Evolutionary conservation across 2,888 invertebrate species (phyloP), one percentile per base, ranked within the genome.

Genomic region (Stictocephala bisonia): DNA sequence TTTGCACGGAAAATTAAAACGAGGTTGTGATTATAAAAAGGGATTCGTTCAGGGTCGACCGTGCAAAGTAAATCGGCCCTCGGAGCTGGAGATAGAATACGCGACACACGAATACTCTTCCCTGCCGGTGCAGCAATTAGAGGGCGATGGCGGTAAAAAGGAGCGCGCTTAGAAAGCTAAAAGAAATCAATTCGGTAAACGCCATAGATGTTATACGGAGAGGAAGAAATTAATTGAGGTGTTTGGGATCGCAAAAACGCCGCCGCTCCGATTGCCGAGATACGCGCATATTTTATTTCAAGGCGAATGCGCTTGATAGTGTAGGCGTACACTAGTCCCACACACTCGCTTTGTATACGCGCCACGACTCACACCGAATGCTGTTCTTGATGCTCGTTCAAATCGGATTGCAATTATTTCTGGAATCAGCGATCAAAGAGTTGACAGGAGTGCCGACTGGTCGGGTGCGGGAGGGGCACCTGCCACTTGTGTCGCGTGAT

Each of bases 141-240:
- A 51, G 24, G 68, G 18, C 18, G 56, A 56, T 70, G 41, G 40
- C 41, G 53, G 18, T 18, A 70, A 70, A 68, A 70, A 70, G 70
- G 56, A 70, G 70, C 70, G 56, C 41, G 69, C 69, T 67, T 48
- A 9, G 35, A 68, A 68, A 68, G 68, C 29, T 68, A 70, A 70
- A 78, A 77, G 77, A 77, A 78, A 78, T 78, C 78, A 74, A 78
- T 78, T 76, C 76, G 50, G 58, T 50, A 53, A 64, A 35, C 48
- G 75, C 76, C 77, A 78, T 79, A 77, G 75, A 77, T 78, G 79
- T 78, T 76, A 75, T 75, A 71, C 76, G 77, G 76, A 78, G 78
- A 77, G 78, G 79, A 79, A 79, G 75, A 78, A 77, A 79, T 79
- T 79, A 79, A 79, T 79, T 79, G 79, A 78, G 77, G 77, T 77